Evolutionary conservation across 1,140 invertebrate genomes (phyloP).

Genomic region (Apis cerana): DNA sequence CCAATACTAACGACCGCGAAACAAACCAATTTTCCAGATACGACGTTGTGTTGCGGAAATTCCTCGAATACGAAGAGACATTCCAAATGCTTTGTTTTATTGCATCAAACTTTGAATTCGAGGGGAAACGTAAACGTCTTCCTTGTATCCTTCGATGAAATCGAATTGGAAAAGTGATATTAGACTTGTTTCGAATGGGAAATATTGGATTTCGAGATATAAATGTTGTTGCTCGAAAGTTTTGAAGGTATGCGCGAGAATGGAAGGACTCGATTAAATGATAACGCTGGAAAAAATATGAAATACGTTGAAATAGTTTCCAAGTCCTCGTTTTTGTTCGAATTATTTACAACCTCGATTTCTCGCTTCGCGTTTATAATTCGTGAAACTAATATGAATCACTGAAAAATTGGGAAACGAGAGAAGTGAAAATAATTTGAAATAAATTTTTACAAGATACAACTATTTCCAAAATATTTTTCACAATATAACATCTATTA

Average conservation of each 20-base stretch:
- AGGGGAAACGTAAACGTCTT: background rate
- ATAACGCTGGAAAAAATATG: background rate
- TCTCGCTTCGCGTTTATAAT: too few species aligned
- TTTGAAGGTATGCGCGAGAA: background rate
- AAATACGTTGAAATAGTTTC: background rate
- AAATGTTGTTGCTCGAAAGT: background rate
- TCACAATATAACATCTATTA: too few species aligned
- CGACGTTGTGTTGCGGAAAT: background rate
- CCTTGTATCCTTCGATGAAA: too few species aligned
- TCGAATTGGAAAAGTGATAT: background rate
- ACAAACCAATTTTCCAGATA: constrained; percentile 21
- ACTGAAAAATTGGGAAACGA: too few species aligned
- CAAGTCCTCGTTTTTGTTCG: too few species aligned
- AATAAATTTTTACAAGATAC: too few species aligned
- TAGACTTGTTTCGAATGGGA: background rate
- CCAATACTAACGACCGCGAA: constrained; percentile 24
- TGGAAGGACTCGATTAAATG: background rate
- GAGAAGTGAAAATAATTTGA: too few species aligned
- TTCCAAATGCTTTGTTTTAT: background rate
- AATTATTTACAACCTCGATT: too few species aligned
- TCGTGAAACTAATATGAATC: too few species aligned
- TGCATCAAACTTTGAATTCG: background rate
- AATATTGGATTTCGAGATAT: background rate
- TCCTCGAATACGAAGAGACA: background rate
- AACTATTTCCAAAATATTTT: too few species aligned